Percentiles rank a stretch among this genome's conserved stretches.
These are phyloP conservation scores for Deroptyus accipitrinus DNA, from an alignment of 2,113 vertebrate genomes.

Conservation along the genomic window DNA sequence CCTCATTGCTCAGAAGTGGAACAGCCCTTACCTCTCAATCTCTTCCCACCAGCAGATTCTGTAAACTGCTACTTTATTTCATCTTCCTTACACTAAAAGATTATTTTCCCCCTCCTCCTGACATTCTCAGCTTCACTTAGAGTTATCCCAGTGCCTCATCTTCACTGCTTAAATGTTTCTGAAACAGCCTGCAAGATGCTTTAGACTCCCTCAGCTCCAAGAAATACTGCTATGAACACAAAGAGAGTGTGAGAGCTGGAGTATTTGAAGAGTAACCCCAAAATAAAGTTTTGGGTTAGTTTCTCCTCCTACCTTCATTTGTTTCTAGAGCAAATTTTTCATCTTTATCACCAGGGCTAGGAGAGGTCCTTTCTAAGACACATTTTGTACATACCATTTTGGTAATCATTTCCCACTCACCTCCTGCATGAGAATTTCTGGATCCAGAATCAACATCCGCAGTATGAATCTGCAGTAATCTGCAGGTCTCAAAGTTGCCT, in stretches of 20 bases:
- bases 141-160: background rate
- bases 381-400: background rate
- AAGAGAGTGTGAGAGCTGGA: background rate
- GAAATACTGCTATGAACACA: background rate
- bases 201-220: background rate
- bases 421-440: constrained; percentile 11
- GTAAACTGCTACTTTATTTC: background rate
- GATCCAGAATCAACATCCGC: background rate
- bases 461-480: background rate
- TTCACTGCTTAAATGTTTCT: background rate
- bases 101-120: background rate
- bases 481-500: background rate
- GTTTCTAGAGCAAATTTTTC: background rate
- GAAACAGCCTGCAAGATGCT: constrained; percentile 43
- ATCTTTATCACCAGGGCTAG: background rate
- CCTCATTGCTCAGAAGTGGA: background rate
- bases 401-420: background rate
- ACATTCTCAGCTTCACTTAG: constrained; percentile 8
- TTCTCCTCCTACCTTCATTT: background rate
- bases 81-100: background rate
- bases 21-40: background rate
- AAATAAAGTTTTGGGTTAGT: background rate
- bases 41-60: background rate
- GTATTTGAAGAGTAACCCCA: background rate
- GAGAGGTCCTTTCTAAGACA: background rate